These are phyloP conservation scores for Lepus europaeus DNA, from an alignment of 2,113 vertebrate genomes.

Conservation along the genomic window DNA sequence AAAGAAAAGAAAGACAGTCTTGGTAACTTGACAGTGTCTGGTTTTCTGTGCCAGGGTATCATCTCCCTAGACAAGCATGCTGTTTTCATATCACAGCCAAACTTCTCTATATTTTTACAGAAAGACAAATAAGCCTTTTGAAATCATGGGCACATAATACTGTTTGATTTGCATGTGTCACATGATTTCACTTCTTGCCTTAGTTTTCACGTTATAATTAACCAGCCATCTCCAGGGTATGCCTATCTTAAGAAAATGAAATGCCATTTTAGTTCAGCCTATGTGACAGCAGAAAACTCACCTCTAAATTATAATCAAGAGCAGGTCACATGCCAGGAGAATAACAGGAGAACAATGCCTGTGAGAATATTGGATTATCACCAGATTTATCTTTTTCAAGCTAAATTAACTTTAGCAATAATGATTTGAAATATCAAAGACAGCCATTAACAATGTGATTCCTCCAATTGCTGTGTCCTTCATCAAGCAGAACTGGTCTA, in stretches of 20 bases:
- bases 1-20: background rate
- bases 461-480: background rate
- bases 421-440: conserved; percentile 71
- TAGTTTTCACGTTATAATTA: conserved; percentile 68
- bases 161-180: conserved; percentile 61
- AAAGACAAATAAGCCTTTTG: conserved; percentile 55
- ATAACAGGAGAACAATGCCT: conserved; percentile 67
- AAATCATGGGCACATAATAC: conserved; percentile 16
- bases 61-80: background rate
- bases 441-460: conserved; percentile 24
- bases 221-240: conserved; percentile 42
- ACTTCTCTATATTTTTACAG: background rate
- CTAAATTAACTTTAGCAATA: conserved; percentile 72
- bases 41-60: background rate
- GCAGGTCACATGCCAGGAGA: conserved; percentile 43
- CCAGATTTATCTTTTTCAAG: conserved; percentile 55
- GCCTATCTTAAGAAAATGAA: conserved; percentile 65
- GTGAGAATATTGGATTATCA: conserved; percentile 53
- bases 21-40: background rate
- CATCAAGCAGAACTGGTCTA: background rate
- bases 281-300: conserved; percentile 73
- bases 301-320: conserved; percentile 67
- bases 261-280: conserved; percentile 56
- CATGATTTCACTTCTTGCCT: conserved; percentile 45
- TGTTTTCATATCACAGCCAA: background rate